A percentile compares a stretch with the other conserved stretches of the same genome.
phyloP scores from a whole-genome alignment of 2,113 vertebrate genomes.

The Solea solea region DNA sequence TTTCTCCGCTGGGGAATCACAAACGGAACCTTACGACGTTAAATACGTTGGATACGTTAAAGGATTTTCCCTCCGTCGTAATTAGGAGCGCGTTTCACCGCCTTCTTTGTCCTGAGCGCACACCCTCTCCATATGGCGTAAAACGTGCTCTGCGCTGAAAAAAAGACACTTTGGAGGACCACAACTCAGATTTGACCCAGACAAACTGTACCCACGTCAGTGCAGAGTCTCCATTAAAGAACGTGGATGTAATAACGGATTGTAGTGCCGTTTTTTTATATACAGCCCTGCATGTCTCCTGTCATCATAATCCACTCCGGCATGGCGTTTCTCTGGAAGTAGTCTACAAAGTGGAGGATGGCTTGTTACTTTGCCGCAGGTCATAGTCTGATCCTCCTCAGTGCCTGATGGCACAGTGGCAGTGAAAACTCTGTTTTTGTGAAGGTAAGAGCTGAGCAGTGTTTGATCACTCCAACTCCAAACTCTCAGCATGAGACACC shows the following conservation, averaged over 20 bases:
- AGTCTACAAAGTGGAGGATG: slow-evolving; percentile 59
- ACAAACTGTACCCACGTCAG: neutral
- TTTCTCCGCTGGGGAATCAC: neutral
- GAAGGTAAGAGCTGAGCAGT: slow-evolving; percentile 59
- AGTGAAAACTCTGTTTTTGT: slow-evolving; percentile 31
- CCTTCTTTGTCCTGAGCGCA: slow-evolving; percentile 36
- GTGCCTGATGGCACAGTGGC: slow-evolving; percentile 55
- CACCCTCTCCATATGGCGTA: slow-evolving; percentile 32
- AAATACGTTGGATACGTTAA: slow-evolving; percentile 1
- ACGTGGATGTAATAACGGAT: slow-evolving; percentile 20
- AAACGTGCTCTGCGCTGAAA: slow-evolving; percentile 14
- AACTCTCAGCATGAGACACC: neutral
- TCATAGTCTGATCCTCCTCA: slow-evolving; percentile 23
- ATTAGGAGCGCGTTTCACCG: slow-evolving; percentile 23
- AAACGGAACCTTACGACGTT: slow-evolving; percentile 14
- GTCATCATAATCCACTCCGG: slow-evolving; percentile 30
- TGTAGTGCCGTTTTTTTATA: slow-evolving; percentile 4
- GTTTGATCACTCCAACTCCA: slow-evolving; percentile 13
- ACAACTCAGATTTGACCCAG: neutral
- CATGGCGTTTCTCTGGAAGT: slow-evolving; percentile 52
- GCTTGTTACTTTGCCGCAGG: slow-evolving; percentile 35
- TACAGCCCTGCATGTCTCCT: slow-evolving; percentile 2
- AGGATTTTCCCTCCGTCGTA: slow-evolving; percentile 30
- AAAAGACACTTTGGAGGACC: neutral
- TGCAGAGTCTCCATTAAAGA: neutral